Evolutionary conservation across 1,140 invertebrate species (phyloP).

Genomic region (Eupristina koningsbergeri): DNA sequence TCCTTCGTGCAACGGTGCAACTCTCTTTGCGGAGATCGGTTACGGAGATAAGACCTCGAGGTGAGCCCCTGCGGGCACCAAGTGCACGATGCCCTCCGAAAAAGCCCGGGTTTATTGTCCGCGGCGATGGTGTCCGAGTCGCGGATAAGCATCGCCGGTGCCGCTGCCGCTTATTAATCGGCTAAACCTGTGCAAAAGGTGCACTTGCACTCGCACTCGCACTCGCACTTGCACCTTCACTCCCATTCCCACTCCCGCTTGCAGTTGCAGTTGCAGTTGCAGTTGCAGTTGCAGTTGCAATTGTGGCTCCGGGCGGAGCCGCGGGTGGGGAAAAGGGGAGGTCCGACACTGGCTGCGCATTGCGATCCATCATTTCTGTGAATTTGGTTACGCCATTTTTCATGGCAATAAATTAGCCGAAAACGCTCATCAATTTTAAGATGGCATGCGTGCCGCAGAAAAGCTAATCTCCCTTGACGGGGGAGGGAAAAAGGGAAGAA

Average conservation of each 20-base stretch:
- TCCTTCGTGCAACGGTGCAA: background rate
- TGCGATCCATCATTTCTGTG: constrained; percentile 51
- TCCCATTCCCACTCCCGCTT: too few relatives aligned
- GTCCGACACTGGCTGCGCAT: too few relatives aligned
- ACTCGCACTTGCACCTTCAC: too few relatives aligned
- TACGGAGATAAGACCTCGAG: background rate
- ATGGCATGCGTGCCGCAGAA: constrained; percentile 60
- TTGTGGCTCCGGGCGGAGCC: too few relatives aligned
- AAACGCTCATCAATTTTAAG: constrained; percentile 71
- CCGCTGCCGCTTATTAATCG: constrained; percentile 21
- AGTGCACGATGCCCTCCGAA: background rate
- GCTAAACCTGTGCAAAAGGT: too few relatives aligned
- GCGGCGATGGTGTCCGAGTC: background rate
- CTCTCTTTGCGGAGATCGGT: too few relatives aligned
- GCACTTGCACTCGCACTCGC: too few relatives aligned
- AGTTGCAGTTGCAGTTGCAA: too few relatives aligned
- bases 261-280: too few relatives aligned
- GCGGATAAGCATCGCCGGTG: background rate
- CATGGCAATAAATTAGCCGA: constrained; percentile 70
- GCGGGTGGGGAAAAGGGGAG: too few relatives aligned
- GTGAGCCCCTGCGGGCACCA: too few relatives aligned
- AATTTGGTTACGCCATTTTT: constrained; percentile 61
- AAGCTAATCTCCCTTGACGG: constrained; percentile 58
- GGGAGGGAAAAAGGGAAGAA: constrained; percentile 18
- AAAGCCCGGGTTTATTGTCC: background rate